A percentile compares a stretch with the other conserved stretches of the same genome.
These are phyloP conservation scores for Sinhomidia bicolor DNA, from an alignment of 2,888 invertebrate genomes.

Conservation along the genomic window DNA sequence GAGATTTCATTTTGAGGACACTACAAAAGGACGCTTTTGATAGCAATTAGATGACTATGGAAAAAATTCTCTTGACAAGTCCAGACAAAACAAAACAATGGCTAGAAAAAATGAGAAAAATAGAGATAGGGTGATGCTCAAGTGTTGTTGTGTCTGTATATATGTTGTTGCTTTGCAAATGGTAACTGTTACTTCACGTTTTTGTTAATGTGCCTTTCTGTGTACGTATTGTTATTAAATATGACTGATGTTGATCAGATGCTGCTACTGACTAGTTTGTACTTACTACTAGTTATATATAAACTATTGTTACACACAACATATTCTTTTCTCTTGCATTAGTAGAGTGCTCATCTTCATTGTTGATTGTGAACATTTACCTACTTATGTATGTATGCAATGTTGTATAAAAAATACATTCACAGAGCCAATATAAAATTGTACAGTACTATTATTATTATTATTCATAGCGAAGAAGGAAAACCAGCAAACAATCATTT, in stretches of 20 bases:
- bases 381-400: neutral
- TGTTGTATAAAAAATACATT: neutral
- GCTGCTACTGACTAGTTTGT: neutral
- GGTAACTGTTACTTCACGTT: constrained; percentile 64
- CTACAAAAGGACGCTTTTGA: constrained; percentile 74
- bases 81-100: constrained; percentile 78
- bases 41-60: constrained; percentile 77
- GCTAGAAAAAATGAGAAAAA: constrained; percentile 59
- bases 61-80: constrained; percentile 76
- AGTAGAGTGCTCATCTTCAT: neutral
- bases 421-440: too few species aligned
- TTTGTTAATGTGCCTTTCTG: constrained; percentile 53
- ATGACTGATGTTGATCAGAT: constrained; percentile 64
- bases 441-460: too few species aligned
- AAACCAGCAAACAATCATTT: neutral
- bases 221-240: constrained; percentile 51
- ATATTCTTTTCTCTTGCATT: neutral
- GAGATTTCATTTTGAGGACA: constrained; percentile 67
- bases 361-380: neutral
- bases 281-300: too few species aligned
- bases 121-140: constrained; percentile 61
- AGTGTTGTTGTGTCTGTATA: constrained; percentile 9
- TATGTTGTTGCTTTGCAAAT: constrained; percentile 26
- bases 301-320: neutral
- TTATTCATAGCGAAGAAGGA: too few species aligned